phyloP scores from a whole-genome alignment of 2,888 invertebrate species.

The Cheilosia scutellata region DNA sequence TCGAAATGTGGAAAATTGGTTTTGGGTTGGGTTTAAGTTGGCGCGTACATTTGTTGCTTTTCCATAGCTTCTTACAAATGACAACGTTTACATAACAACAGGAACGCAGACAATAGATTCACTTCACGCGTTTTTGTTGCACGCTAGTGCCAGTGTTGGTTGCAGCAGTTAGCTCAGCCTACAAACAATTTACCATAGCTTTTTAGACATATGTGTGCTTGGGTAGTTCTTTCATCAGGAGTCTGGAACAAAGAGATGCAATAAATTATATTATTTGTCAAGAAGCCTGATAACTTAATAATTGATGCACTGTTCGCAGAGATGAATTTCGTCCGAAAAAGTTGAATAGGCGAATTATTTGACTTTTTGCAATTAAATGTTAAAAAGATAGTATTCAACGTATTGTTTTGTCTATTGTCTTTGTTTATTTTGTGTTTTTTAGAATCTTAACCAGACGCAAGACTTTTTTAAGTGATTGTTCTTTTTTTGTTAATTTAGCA shows the following conservation, averaged over 20 bases:
- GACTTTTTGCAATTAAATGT: too few relatives aligned
- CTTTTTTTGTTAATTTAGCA: too few relatives aligned
- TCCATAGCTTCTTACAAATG: slow-evolving; percentile 46
- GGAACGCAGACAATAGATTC: slow-evolving; percentile 50
- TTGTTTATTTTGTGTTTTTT: too few relatives aligned
- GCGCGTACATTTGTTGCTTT: slow-evolving; percentile 37
- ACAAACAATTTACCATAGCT: slow-evolving; percentile 60
- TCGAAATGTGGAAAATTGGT: slow-evolving; percentile 70
- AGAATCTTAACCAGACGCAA: too few relatives aligned
- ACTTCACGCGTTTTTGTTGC: slow-evolving; percentile 35
- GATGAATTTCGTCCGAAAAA: not conserved
- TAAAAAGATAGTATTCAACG: too few relatives aligned
- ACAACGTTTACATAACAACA: slow-evolving; percentile 52
- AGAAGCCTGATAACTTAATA: slow-evolving; percentile 38
- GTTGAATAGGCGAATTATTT: too few relatives aligned
- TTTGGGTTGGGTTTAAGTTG: slow-evolving; percentile 73
- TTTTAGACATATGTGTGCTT: slow-evolving; percentile 48
- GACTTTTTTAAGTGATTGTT: too few relatives aligned
- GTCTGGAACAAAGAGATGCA: slow-evolving; percentile 19
- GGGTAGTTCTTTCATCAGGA: slow-evolving; percentile 10
- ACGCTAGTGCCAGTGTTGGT: not conserved
- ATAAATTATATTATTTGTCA: slow-evolving; percentile 57
- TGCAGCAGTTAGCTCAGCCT: slow-evolving; percentile 10
- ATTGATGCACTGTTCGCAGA: not conserved
- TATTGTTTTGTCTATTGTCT: too few relatives aligned